phyloP scores from a whole-genome alignment of 2,888 invertebrate genomes.

The Phania funesta region DNA sequence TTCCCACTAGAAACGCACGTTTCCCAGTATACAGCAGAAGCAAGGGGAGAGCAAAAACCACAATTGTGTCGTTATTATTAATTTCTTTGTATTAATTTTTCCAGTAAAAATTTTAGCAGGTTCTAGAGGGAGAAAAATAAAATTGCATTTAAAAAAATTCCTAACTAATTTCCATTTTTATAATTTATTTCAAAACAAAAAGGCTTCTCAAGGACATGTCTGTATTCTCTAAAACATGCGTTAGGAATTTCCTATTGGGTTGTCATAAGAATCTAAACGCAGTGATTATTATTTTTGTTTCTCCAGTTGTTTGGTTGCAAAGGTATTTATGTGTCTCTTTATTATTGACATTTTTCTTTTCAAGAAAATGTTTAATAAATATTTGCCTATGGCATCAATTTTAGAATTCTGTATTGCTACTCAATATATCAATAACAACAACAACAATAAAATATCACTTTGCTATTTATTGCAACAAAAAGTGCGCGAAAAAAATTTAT shows the following conservation, averaged over 20 bases:
- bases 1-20: no score
- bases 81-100: no score
- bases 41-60: no score
- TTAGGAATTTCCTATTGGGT: neutral
- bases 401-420: neutral
- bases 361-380: conserved; percentile 51
- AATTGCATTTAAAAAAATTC: no score
- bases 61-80: no score
- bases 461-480: conserved; percentile 18
- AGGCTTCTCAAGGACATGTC: no score
- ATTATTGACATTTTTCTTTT: conserved; percentile 53
- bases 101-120: no score
- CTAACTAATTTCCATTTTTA: no score
- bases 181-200: no score
- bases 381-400: conserved; percentile 59
- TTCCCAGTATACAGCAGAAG: no score
- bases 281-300: neutral
- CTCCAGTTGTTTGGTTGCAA: neutral
- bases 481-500: conserved; percentile 8
- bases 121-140: no score
- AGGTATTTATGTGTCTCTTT: neutral
- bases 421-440: conserved; percentile 6
- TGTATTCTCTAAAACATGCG: no score
- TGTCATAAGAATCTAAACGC: neutral
- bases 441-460: conserved; percentile 4